Conservation (phyloP, 2,888 invertebrate genomes). For the Epinotia brunnichana region DNA sequence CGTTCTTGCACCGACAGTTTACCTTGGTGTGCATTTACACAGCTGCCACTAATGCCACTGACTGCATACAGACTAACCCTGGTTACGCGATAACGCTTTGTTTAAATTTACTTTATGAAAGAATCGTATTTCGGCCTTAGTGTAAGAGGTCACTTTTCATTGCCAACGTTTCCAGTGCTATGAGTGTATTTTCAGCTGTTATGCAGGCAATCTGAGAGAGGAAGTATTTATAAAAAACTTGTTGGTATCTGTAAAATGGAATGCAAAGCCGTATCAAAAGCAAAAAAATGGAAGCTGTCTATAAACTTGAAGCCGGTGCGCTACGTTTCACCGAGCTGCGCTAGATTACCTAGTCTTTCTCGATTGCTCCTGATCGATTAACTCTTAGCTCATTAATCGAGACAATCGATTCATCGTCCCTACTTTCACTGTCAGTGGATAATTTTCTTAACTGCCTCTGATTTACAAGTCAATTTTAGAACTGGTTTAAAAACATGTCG, state of each 20-base stretch:
- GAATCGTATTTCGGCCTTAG: constrained; percentile 21
- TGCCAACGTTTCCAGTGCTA: constrained; percentile 28
- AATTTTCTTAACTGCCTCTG: constrained; percentile 44
- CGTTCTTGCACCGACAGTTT: constrained; percentile 48
- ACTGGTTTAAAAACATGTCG: constrained; percentile 30
- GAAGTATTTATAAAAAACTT: constrained; percentile 1
- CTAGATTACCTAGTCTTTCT: constrained; percentile 53
- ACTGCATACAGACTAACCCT: constrained; percentile 30
- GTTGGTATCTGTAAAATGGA: not conserved
- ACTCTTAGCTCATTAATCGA: constrained; percentile 54
- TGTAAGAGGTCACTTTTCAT: constrained; percentile 28
- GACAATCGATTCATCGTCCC: constrained; percentile 50
- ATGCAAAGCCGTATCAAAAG: not conserved
- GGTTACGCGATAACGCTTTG: constrained; percentile 22
- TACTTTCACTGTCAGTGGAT: constrained; percentile 58
- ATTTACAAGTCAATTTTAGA: constrained; percentile 38
- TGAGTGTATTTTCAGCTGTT: constrained; percentile 5
- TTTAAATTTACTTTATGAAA: constrained; percentile 28
- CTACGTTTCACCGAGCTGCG: constrained; percentile 47
- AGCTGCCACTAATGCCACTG: constrained; percentile 56
- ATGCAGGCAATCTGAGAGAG: not conserved
- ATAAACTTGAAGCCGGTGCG: constrained; percentile 38
- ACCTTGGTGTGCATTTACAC: constrained; percentile 68
- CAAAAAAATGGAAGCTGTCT: constrained; percentile 34
- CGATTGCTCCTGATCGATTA: constrained; percentile 58